Evolutionary conservation across 1,140 invertebrate species (phyloP), one percentile per base, ranked within the genome.

Genomic region (Lerema accius): DNA sequence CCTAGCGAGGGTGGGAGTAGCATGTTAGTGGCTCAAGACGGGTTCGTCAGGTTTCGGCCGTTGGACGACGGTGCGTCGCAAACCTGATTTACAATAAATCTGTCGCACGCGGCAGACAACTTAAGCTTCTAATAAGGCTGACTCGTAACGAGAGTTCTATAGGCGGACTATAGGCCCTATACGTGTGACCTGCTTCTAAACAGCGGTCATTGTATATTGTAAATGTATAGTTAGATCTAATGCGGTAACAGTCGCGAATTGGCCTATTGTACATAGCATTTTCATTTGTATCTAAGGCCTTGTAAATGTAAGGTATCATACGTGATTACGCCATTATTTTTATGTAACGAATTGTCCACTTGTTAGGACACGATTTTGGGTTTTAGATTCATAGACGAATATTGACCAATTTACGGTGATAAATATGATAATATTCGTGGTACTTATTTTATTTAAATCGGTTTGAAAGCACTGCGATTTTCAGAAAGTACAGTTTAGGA

Each of bases 11-110:
- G 75, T 4, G 84, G 83, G 1, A 87, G 87, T n/a, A 94, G 92
- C 56, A 96, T 97, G 95, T 89, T 97, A 40, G 95, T 96, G 3
- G 95, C 95, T 64, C 96, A 97, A 73, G 95, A 96, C 70, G 96
- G 96, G 0, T 96, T 97, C 79, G 94, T 97, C 0, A 92, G 96
- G 50, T 97, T 97, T 89, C 92, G 95, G 23, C 94, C 94, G 7
- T 76, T 95, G 49, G 94, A 94, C 32, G 94, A 93, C 66, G 93
- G 92, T 11, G 78, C 85, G 10, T 80, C 84, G 69, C 90, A 91
- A 73, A 91, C 90, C 67, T 91, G 91, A 92, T 91, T 89, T 61
- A 83, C 83, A 53, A 85, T 86, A 10, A 81, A 69, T 51, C 83
- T 87, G 84, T 78, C 84, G 28, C 43, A 56, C 4, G 51, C 72